phyloP scores from a whole-genome alignment of 2,797 vertebrate genomes.

The Oophaga sylvatica region DNA sequence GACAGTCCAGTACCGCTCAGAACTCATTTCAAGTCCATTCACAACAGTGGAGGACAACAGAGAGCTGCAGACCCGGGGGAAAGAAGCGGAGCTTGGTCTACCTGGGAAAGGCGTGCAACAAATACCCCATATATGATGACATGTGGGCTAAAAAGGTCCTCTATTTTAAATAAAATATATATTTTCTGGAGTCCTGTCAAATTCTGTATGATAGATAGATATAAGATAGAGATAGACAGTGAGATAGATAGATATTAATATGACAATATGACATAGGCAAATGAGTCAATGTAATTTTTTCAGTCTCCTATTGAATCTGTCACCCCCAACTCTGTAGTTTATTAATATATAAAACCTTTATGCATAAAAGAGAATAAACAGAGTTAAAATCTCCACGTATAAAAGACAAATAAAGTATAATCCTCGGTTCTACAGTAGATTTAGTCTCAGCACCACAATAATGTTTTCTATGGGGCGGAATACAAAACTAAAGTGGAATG shows the following conservation, averaged over 20 bases:
- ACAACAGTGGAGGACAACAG: too few species aligned
- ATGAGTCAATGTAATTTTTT: not conserved
- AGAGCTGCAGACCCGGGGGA: too few species aligned
- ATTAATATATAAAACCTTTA: not conserved
- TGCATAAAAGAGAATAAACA: not conserved
- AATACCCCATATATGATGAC: too few species aligned
- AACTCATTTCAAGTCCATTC: too few species aligned
- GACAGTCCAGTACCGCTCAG: too few species aligned
- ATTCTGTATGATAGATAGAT: too few species aligned
- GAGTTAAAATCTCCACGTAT: not conserved
- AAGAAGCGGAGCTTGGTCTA: too few species aligned
- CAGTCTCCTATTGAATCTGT: not conserved
- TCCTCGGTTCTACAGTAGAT: not conserved
- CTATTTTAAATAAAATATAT: too few species aligned
- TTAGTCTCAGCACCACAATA: not conserved
- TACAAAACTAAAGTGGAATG: constrained; percentile 10
- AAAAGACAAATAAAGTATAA: constrained; percentile 8
- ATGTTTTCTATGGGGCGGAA: not conserved
- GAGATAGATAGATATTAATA: not conserved
- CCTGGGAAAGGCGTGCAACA: too few species aligned
- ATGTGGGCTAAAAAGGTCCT: too few species aligned
- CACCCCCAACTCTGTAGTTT: not conserved
- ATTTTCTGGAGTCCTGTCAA: too few species aligned
- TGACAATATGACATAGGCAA: not conserved
- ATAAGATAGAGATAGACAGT: not conserved